Percentiles rank a stretch among this genome's conserved stretches.
phyloP scores from a whole-genome alignment of 2,888 invertebrate species.

The Lasioglossum leucozonium region DNA sequence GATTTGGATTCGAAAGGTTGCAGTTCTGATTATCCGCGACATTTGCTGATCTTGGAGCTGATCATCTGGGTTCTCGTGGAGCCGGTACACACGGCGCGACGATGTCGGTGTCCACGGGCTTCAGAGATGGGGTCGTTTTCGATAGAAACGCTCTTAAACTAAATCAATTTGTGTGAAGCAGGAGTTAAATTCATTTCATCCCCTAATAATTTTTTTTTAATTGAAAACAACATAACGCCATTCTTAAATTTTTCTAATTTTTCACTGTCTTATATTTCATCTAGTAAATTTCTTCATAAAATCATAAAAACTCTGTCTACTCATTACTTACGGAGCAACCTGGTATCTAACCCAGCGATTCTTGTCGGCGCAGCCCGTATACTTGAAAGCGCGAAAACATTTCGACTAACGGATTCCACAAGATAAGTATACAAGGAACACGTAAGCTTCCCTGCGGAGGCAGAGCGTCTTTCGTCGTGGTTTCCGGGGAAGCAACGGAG shows the following conservation, averaged over 20 bases:
- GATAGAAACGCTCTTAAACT: neutral
- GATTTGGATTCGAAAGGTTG: slow-evolving; percentile 1
- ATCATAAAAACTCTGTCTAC: too few species aligned
- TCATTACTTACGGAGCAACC: neutral
- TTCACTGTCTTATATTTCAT: too few species aligned
- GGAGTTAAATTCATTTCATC: too few species aligned
- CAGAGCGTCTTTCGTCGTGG: neutral
- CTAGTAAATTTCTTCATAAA: too few species aligned
- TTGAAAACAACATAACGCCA: too few species aligned
- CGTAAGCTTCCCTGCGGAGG: neutral
- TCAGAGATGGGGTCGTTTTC: neutral
- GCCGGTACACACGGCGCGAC: neutral
- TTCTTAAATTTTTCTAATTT: too few species aligned
- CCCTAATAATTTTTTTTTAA: too few species aligned
- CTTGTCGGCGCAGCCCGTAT: neutral
- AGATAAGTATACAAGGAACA: neutral
- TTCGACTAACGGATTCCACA: neutral
- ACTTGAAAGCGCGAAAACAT: neutral
- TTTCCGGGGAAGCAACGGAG: neutral
- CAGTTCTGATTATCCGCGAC: neutral
- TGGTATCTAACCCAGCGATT: neutral
- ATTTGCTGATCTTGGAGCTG: neutral
- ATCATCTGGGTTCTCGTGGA: neutral
- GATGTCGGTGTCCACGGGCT: neutral
- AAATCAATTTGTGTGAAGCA: too few species aligned